These are phyloP conservation scores for Ondatra zibethicus DNA, from an alignment of 2,113 vertebrate species.

Conservation along the genomic window DNA sequence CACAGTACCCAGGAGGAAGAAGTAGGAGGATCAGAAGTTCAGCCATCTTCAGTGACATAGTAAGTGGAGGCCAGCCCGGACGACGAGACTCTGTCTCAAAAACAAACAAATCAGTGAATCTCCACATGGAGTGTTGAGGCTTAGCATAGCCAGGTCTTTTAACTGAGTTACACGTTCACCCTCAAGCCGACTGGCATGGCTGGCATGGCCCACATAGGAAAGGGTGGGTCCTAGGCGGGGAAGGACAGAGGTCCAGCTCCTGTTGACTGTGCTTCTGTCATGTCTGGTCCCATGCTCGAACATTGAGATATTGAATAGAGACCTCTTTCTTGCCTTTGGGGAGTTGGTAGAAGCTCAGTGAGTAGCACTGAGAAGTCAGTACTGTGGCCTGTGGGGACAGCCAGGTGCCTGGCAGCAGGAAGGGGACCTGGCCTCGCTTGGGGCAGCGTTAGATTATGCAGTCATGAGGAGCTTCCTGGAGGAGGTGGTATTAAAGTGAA, in stretches of 20 bases:
- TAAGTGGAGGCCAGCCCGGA: neutral
- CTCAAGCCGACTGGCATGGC: no score
- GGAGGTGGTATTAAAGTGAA: neutral
- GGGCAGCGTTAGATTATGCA: neutral
- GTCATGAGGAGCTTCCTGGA: conserved; percentile 30
- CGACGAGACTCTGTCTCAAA: neutral
- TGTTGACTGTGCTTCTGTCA: neutral
- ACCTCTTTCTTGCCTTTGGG: neutral
- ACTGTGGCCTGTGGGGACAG: neutral
- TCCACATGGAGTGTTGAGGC: no score
- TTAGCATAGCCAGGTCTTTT: neutral
- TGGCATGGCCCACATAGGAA: neutral
- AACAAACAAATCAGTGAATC: neutral
- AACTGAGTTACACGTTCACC: neutral
- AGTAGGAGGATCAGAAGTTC: neutral
- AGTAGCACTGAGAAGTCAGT: neutral
- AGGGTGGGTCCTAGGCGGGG: neutral
- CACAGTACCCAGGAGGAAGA: neutral
- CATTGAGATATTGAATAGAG: neutral
- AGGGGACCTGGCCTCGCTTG: neutral
- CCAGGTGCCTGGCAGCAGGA: neutral
- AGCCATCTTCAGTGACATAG: neutral
- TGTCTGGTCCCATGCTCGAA: neutral
- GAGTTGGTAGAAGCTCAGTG: neutral
- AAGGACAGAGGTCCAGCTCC: neutral